A percentile compares a stretch with the other conserved stretches of the same genome.
Evolutionary conservation across 2,888 invertebrate species (phyloP).

Genomic region (Phragmatobia fuliginosa): DNA sequence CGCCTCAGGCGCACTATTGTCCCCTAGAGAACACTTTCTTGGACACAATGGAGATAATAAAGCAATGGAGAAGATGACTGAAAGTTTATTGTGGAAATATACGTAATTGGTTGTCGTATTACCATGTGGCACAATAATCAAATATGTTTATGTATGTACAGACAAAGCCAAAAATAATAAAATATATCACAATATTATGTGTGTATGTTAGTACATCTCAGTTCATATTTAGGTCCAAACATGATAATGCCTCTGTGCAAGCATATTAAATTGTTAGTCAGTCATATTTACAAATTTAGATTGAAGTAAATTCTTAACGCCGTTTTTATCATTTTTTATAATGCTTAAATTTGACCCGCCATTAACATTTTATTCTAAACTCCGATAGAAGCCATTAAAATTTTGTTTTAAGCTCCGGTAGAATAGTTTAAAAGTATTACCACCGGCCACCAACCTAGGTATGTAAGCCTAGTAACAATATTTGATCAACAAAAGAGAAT

Average conservation of each 20-base stretch:
- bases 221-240: background rate
- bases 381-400: no score
- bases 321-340: no score
- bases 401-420: no score
- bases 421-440: no score
- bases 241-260: background rate
- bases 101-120: conserved; percentile 46
- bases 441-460: no score
- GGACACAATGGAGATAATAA: conserved; percentile 59
- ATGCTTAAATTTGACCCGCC: no score
- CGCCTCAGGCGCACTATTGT: conserved; percentile 68
- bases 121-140: conserved; percentile 21
- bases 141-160: background rate
- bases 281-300: background rate
- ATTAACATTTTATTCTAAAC: no score
- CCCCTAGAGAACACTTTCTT: conserved; percentile 76
- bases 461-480: no score
- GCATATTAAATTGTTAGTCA: no score
- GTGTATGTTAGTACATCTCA: background rate
- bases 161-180: conserved; percentile 1
- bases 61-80: conserved; percentile 46
- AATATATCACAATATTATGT: background rate
- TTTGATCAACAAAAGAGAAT: background rate
- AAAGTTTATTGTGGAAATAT: conserved; percentile 37
- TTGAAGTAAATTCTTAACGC: no score